Conservation (phyloP, 2,797 vertebrate genomes). For the Acrocephalus scirpaceus region DNA sequence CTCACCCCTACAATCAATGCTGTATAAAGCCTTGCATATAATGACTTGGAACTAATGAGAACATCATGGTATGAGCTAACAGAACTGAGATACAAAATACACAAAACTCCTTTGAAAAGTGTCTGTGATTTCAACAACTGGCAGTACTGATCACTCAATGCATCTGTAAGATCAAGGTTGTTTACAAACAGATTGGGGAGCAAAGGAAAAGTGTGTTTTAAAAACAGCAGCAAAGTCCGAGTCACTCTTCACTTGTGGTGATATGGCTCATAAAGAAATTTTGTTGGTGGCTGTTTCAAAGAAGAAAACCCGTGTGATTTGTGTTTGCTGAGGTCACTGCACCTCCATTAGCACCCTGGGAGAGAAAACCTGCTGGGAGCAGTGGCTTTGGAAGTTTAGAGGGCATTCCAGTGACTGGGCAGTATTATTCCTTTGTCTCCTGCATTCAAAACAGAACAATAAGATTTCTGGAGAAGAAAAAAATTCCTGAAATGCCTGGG, state of each 20-base stretch:
- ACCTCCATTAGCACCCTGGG: background rate
- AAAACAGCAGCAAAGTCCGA: background rate
- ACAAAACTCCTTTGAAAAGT: background rate
- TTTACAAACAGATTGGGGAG: background rate
- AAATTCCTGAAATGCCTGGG: background rate
- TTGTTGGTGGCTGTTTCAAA: background rate
- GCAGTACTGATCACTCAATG: background rate
- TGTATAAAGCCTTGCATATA: background rate
- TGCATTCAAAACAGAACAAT: constrained; percentile 13
- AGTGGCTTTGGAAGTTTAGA: background rate
- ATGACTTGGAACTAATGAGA: background rate
- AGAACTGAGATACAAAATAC: background rate
- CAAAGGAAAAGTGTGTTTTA: background rate
- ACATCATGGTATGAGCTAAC: background rate
- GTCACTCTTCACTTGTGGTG: background rate
- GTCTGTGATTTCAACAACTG: background rate
- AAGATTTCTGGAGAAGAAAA: background rate
- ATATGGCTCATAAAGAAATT: background rate
- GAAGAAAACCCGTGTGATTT: background rate
- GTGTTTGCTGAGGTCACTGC: background rate
- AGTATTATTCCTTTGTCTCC: background rate
- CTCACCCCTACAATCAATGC: background rate
- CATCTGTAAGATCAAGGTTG: background rate
- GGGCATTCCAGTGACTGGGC: background rate
- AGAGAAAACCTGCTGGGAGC: background rate